Conservation (phyloP, 1,140 invertebrate genomes). For the Drosophila jambulina region DNA sequence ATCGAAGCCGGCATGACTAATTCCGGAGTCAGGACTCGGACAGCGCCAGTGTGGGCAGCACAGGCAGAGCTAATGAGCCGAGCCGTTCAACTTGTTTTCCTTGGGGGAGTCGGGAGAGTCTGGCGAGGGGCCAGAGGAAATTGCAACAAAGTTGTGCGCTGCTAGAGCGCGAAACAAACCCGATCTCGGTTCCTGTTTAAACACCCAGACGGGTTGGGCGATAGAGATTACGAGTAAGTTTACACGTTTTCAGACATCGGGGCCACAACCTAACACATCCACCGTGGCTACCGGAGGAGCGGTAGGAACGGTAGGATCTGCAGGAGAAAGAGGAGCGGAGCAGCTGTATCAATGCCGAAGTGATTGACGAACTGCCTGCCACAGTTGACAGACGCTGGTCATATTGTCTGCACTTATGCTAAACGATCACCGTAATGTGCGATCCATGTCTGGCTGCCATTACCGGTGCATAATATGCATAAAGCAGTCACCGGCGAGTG, state of each 20-base stretch:
- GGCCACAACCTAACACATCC: constrained; percentile 35
- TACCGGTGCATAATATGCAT: constrained; percentile 39
- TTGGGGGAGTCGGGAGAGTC: constrained; percentile 3
- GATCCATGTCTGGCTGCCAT: constrained; percentile 51
- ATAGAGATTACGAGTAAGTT: constrained; percentile 46
- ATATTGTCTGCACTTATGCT: constrained; percentile 46
- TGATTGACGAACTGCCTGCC: constrained; percentile 43
- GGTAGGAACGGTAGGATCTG: not conserved
- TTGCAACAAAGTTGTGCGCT: constrained; percentile 32
- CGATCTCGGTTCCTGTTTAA: constrained; percentile 48
- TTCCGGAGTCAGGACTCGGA: constrained; percentile 14
- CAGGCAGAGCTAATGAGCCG: constrained; percentile 42
- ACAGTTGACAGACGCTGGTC: constrained; percentile 27
- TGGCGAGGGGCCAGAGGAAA: not conserved
- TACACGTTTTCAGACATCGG: constrained; percentile 43
- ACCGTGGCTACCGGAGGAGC: constrained; percentile 13
- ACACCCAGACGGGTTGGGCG: constrained; percentile 16
- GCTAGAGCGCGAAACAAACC: constrained; percentile 24
- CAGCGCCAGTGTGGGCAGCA: constrained; percentile 42
- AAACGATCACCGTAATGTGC: constrained; percentile 34
- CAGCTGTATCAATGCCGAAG: constrained; percentile 6
- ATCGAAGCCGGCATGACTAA: constrained; percentile 33
- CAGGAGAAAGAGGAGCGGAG: not conserved
- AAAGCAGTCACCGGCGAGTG: constrained; percentile 35
- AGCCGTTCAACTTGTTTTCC: constrained; percentile 44